Evolutionary conservation across 2,797 vertebrate genomes (phyloP), one percentile per base, ranked within the genome.

Genomic region (Parauchenoglanis punctatus): DNA sequence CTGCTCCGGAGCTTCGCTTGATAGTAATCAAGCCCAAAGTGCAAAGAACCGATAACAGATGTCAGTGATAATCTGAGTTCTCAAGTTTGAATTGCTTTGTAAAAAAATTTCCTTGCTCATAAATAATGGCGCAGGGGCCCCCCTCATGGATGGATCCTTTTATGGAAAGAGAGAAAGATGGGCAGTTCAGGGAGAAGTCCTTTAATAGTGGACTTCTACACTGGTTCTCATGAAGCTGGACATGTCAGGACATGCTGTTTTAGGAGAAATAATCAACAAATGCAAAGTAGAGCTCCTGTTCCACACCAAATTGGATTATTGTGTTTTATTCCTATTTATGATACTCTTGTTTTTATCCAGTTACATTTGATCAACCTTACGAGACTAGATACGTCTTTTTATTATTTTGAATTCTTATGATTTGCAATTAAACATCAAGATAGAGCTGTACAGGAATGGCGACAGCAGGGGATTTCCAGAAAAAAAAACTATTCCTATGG

Each of bases 1-100:
- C 7, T 28, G 31, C 78, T 31, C 8, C 31, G 31, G 35, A 59
- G 35, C 54, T 44, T 67, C 35, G 80, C n/a, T 17, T 82, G 59
- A 44, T 15, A 83, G 61, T 31, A 81, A 44, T 70, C 61, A 80
- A 84, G 65, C 82, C 20, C 82, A 68, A 35, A 68, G 54, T 54
- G 49, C 68, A 59, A 85, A 61, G 25, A 86, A 81, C 25, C 7
- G 40, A 73, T 75, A 61, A 52, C 78, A 73, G 85, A 73, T 76
- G 67, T 23, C 75, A 52, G 11, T 25, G 59, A 54, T 31, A 20
- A 49, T 73, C 49, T 25, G 4, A 52, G n/a, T 10, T n/a, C 20
- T 65, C 3, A 46, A 46, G 65, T 31, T 23, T 17, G 40, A 49
- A 52, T 52, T 35, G 78, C 54, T 75, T 73, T 58, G 67, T 81